phyloP scores from a whole-genome alignment of 1,140 invertebrate genomes.

The Apis laboriosa region DNA sequence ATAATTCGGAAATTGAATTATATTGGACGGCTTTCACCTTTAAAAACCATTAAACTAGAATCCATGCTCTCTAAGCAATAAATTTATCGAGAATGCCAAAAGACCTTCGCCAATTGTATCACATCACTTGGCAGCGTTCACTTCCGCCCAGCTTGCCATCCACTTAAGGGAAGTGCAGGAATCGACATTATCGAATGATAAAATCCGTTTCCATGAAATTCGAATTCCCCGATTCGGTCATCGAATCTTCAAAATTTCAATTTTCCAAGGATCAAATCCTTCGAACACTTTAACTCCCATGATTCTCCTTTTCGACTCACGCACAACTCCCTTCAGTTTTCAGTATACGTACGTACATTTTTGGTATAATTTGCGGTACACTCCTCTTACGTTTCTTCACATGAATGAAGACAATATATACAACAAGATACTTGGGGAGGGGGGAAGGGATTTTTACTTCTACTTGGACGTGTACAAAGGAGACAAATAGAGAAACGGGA shows the following conservation, averaged over 20 bases:
- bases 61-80: neutral
- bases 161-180: neutral
- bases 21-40: too few relatives aligned
- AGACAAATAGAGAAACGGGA: constrained; percentile 22
- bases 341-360: constrained; percentile 7
- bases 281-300: neutral
- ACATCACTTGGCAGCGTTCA: neutral
- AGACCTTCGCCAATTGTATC: neutral
- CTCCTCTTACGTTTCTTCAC: constrained; percentile 2
- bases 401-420: constrained; percentile 50
- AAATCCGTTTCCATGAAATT: neutral
- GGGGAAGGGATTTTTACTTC: constrained; percentile 12
- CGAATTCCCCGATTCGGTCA: too few relatives aligned
- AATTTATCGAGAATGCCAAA: neutral
- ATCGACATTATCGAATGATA: neutral
- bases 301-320: neutral
- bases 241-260: neutral
- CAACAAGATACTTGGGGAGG: constrained; percentile 32
- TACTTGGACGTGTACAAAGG: constrained; percentile 32
- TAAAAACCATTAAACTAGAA: neutral
- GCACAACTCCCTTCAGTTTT: neutral
- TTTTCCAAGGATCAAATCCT: neutral
- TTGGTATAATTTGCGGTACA: neutral
- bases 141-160: neutral
- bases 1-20: too few relatives aligned